Percentiles rank a stretch among this genome's conserved stretches.
phyloP scores from a whole-genome alignment of 2,888 invertebrate genomes.

The Calliphora vomitoria region DNA sequence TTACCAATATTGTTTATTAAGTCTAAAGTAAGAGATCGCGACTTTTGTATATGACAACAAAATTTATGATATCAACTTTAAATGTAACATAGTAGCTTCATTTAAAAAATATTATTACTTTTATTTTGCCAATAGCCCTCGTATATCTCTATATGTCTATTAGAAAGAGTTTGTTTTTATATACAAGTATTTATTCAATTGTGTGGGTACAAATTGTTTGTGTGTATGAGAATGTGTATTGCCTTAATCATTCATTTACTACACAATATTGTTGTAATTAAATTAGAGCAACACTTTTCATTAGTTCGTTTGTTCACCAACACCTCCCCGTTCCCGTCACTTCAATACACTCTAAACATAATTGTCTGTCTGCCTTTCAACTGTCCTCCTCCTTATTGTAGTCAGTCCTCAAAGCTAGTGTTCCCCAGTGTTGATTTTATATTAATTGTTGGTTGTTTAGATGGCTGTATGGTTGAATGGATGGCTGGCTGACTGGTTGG shows the following conservation, averaged over 20 bases:
- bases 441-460: slow-evolving; percentile 47
- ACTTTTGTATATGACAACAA: too few species aligned
- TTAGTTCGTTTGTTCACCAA: slow-evolving; percentile 45
- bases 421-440: not conserved
- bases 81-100: too few species aligned
- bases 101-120: not conserved
- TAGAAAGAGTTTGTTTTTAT: not conserved
- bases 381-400: not conserved
- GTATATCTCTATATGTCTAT: not conserved
- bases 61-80: too few species aligned
- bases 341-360: slow-evolving; percentile 2
- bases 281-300: slow-evolving; percentile 66
- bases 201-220: not conserved
- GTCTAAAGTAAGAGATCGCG: too few species aligned
- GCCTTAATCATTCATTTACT: slow-evolving; percentile 38
- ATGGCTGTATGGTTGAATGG: not conserved
- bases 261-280: slow-evolving; percentile 64
- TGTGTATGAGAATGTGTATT: slow-evolving; percentile 3
- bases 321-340: not conserved
- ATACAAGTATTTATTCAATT: not conserved
- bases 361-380: not conserved
- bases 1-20: too few species aligned
- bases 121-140: not conserved
- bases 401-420: not conserved
- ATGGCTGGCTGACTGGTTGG: not conserved